Evolutionary conservation across 2,797 vertebrate species (phyloP), one percentile per base, ranked within the genome.

Genomic region (Spinus pinus): DNA sequence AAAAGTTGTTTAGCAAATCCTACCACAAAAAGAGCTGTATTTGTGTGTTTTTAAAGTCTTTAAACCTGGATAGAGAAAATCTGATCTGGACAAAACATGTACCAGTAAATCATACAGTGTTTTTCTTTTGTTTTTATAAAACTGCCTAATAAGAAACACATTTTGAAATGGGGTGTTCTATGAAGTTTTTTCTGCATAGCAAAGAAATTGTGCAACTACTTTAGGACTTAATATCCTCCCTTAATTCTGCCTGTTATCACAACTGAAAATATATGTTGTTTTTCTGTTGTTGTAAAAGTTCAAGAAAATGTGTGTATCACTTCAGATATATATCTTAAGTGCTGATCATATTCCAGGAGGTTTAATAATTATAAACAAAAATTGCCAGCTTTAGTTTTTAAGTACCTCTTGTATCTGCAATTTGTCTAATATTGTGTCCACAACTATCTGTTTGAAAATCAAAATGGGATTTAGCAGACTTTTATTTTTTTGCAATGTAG

Each of bases 61-160:
- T 78, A 23, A 37, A 47, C 30, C 33, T 61, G 50, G 31, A 78
- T 25, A 49, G 47, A 73, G 31, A 53, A 71, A 85, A 89, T 95
- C 57, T 62, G 75, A 66, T 87, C 66, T 94, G 87, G 58, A 83
- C 61, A 62, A 81, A 87, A 78, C 14, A 15, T 1, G 0, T 51
- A 81, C 57, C 84, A 75, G 41, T 90, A 92, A 95, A 90, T 83
- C 69, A 67, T 47, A 42, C 0, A 3, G 50, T 81, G 74, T 71
- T 92, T 89, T 94, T 41, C 27, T 81, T 90, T 83, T 83, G 42
- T 81, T 94, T 85, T 93, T 71, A 69, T 92, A 22, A 61, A 80
- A 65, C 67, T 87, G 35, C 37, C 39, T 93, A 92, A 92, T 83
- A 83, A 58, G 84, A 93, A 96, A 56, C 89, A 93, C 69, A 81